Percentiles rank a stretch among this genome's conserved stretches.
Conservation (phyloP, 2,888 invertebrate genomes). For the Pterostichus madidus region DNA sequence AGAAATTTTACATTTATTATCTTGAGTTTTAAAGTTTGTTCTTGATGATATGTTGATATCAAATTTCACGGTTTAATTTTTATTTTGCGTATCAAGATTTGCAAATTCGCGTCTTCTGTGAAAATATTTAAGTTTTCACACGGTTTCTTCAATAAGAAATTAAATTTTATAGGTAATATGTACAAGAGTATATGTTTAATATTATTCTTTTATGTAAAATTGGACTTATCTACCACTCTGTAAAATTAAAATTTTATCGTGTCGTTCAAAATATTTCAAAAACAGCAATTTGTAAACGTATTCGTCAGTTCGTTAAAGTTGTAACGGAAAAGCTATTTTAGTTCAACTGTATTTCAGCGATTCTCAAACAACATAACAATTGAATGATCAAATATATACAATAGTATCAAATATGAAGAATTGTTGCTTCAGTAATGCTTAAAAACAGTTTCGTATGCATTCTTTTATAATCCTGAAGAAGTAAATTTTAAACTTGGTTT, state of each 20-base stretch:
- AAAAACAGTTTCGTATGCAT: too few species aligned
- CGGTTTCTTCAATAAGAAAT: background rate
- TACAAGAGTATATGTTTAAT: background rate
- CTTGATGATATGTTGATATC: constrained; percentile 27
- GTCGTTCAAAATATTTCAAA: constrained; percentile 26
- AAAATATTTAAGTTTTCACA: background rate
- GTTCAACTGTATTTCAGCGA: constrained; percentile 10
- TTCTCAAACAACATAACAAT: constrained; percentile 25
- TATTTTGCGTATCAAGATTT: background rate
- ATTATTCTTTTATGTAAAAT: constrained; percentile 42
- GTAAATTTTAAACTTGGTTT: too few species aligned
- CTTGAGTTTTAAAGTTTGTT: constrained; percentile 34
- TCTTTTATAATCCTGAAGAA: too few species aligned
- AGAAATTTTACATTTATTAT: constrained; percentile 60
- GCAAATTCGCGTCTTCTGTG: background rate
- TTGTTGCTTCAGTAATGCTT: too few species aligned
- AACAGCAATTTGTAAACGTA: constrained; percentile 49
- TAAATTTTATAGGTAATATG: background rate
- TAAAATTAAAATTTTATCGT: constrained; percentile 51
- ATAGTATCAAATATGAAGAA: too few species aligned
- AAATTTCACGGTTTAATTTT: constrained; percentile 26
- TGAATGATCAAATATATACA: background rate
- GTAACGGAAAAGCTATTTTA: constrained; percentile 45
- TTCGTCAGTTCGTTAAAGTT: constrained; percentile 58
- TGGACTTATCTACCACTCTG: background rate